Evolutionary conservation across 2,888 invertebrate species (phyloP), one percentile per base, ranked within the genome.

Genomic region (Argynnis bischoffii): DNA sequence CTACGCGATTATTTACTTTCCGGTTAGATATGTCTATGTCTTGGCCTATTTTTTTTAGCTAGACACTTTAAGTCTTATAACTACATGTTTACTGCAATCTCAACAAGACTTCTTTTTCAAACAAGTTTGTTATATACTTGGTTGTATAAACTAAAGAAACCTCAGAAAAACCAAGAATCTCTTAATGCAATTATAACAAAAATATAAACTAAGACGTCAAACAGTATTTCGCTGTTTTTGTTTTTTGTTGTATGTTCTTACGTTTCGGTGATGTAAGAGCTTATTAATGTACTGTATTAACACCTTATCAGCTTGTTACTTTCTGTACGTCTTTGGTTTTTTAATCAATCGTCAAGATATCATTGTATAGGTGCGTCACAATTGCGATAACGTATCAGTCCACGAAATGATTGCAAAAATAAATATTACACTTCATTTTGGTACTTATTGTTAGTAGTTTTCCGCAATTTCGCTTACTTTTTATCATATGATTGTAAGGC

Each of bases 341-440:
- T 53, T 55, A 54, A 66, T 66, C 60, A 55, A 66, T 60, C 46
- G 71, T 74, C 69, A 66, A 72, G 73, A 75, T 77, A 78, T 74
- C 71, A 69, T 75, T 76, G 71, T 70, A 69, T 72, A 72, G 76
- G 74, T 67, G 66, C 72, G 72, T 74, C 74, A 73, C 57, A 67
- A 74, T 67, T 67, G 57, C 67, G 76, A 78, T 77, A 76, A 54
- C 68, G 59, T 78, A 78, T 78, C 77, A 72, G 63, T 69, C 70
- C 67, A 69, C 60, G 66, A 67, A 73, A 75, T 71, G 69, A 64
- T 72, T 67, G 71, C 72, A 64, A 65, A 69, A 56, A 65, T 72
- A 66, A 68, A 71, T 65, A 71, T 60, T 61, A 71, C 61, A 72
- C 63, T 71, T 68, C 53, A 68, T 63, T 65, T 71, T 64, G 31